Evolutionary conservation across 2,888 invertebrate genomes (phyloP), one percentile per base, ranked within the genome.

Genomic region (Cantharis rustica): DNA sequence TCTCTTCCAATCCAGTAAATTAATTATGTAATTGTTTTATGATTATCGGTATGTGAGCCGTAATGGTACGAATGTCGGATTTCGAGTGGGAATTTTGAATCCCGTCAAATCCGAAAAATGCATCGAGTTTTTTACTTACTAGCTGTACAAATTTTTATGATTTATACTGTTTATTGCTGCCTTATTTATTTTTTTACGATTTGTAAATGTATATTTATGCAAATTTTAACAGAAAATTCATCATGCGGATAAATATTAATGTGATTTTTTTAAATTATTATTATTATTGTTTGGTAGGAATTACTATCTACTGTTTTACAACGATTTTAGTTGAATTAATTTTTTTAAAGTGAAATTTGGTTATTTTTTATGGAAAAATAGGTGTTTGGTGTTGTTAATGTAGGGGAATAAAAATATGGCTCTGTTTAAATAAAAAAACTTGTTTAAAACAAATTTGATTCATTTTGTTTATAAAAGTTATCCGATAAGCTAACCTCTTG

Each of bases 361-460:
- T 80, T 79, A 74, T 68, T 73, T 73, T 76, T 78, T 79, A 83
- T 81, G 83, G 84, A 83, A 47, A 47, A 47, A 47, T 47, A 47
- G 47, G 47, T 47, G 47, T 47, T 47, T 47, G 47, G 82, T 85
- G 84, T 84, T 84, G 84, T 82, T 81, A 84, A 84, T 86, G 86
- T 86, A 86, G 86, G 87, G 47, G 47, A 47, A 47, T 47, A 47
- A 47, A 27, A 47, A 84, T 84, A 84, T 84, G 85, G 86, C 86
- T 86, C 86, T 87, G 86, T 86, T 86, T 84, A 82, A 83, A 84
- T 82, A 84, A 80, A 81, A 77, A 79, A 72, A 78, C n/a, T 62
- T 75, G 72, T 73, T 75, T 70, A 77, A 73, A 71, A 63, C 31
- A 13, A 31, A 31, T 31, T 23, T 5, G 0, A 23, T 7, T 23